These are phyloP conservation scores for Pogonomyrmex barbatus DNA, from an alignment of 1,140 invertebrate genomes.

Conservation along the genomic window DNA sequence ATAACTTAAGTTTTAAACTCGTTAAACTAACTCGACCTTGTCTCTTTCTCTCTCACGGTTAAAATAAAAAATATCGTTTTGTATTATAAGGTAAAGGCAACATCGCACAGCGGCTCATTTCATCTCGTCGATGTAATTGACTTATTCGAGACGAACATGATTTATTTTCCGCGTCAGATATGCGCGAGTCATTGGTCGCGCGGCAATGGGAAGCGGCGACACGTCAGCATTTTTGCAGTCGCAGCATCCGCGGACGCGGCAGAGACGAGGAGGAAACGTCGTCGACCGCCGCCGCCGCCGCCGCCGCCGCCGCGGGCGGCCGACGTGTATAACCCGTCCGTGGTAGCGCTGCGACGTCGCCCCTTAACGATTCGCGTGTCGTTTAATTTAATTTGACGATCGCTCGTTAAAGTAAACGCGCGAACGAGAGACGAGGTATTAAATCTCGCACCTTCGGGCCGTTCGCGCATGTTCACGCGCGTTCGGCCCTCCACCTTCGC, in stretches of 20 bases:
- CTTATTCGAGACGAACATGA: slow-evolving; percentile 47
- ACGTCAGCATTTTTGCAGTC: slow-evolving; percentile 31
- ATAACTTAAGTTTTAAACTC: background rate
- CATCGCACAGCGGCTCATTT: slow-evolving; percentile 20
- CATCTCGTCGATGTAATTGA: slow-evolving; percentile 63
- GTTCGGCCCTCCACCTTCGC: slow-evolving; percentile 30
- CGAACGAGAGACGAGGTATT: slow-evolving; percentile 67
- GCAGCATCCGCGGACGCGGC: background rate
- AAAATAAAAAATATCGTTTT: background rate
- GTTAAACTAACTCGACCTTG: background rate
- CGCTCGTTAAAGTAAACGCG: slow-evolving; percentile 79
- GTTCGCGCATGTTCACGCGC: slow-evolving; percentile 20
- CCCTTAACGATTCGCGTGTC: slow-evolving; percentile 80
- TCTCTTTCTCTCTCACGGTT: background rate
- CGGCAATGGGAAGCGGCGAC: slow-evolving; percentile 33
- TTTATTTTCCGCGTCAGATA: slow-evolving; percentile 53
- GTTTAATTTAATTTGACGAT: slow-evolving; percentile 84
- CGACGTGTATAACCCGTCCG: slow-evolving; percentile 16
- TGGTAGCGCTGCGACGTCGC: slow-evolving; percentile 35
- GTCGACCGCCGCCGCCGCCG: slow-evolving; percentile 32
- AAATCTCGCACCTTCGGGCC: slow-evolving; percentile 76
- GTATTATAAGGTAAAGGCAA: background rate
- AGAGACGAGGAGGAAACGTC: slow-evolving; percentile 28
- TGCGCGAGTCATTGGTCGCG: slow-evolving; percentile 55
- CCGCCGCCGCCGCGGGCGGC: slow-evolving; percentile 22